Conservation (phyloP, 1,140 invertebrate genomes). For the Penaeus vannamei region DNA sequence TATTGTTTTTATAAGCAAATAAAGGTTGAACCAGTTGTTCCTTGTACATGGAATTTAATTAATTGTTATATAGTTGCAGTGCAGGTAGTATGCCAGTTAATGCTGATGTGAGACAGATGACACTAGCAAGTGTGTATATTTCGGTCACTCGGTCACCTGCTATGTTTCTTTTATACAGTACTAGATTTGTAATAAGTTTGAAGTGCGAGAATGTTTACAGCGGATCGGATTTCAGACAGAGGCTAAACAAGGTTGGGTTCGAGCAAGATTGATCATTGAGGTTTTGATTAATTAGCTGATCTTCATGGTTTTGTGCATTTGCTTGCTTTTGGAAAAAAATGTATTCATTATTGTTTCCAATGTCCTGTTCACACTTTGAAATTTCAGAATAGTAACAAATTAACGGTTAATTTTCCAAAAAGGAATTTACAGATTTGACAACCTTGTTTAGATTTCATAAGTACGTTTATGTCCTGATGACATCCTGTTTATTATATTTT, state of each 20-base stretch:
- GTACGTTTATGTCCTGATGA: constrained; percentile 13
- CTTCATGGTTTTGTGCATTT: too few relatives aligned
- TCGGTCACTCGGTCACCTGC: constrained; percentile 40
- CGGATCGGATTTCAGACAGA: constrained; percentile 35
- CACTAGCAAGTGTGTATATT: constrained; percentile 62
- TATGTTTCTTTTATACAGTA: constrained; percentile 61
- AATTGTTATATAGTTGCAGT: constrained; percentile 66
- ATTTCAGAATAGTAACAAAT: too few relatives aligned
- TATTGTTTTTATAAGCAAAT: constrained; percentile 65
- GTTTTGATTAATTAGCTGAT: too few relatives aligned
- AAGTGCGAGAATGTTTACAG: constrained; percentile 46
- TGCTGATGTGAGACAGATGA: constrained; percentile 57
- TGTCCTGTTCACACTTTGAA: too few relatives aligned
- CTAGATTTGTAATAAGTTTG: constrained; percentile 63
- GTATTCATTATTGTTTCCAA: too few relatives aligned
- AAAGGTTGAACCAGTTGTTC: constrained; percentile 65
- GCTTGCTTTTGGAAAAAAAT: too few relatives aligned
- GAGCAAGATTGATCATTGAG: neutral
- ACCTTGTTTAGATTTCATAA: constrained; percentile 34
- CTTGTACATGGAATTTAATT: constrained; percentile 65
- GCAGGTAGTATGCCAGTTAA: constrained; percentile 62
- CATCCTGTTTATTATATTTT: constrained; percentile 25
- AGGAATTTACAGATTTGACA: too few relatives aligned
- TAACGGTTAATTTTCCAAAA: too few relatives aligned
- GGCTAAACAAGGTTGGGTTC: constrained; percentile 38